These are phyloP conservation scores for Hemitrygon akajei DNA, from an alignment of 2,797 vertebrate genomes.

Conservation along the genomic window DNA sequence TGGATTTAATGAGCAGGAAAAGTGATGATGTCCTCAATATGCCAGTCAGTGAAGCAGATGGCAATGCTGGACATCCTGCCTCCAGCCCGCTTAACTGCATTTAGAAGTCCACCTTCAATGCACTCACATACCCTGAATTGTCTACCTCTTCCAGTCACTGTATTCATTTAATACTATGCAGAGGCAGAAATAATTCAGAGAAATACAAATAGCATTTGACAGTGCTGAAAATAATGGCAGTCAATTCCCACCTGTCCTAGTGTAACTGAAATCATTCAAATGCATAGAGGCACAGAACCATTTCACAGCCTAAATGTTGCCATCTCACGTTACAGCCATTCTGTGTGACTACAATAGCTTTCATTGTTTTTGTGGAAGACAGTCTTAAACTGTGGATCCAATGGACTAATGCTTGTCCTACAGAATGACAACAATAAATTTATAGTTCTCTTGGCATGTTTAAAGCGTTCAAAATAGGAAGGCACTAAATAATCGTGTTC, in stretches of 20 bases:
- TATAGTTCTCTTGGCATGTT: not conserved
- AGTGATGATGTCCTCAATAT: not conserved
- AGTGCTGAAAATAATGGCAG: not conserved
- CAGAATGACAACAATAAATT: not conserved
- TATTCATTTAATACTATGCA: not conserved
- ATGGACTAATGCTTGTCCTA: not conserved
- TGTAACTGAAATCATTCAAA: slow-evolving; percentile 19
- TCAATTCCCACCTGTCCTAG: not conserved
- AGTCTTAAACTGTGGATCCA: not conserved
- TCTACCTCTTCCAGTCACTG: not conserved
- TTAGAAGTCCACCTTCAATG: not conserved
- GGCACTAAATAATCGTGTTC: not conserved
- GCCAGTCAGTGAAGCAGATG: not conserved
- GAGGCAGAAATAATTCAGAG: not conserved
- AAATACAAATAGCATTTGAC: not conserved
- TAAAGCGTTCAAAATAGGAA: not conserved
- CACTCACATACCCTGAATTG: not conserved
- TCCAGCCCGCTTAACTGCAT: not conserved
- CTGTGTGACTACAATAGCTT: not conserved
- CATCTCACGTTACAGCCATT: slow-evolving; percentile 1
- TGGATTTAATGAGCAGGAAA: not conserved
- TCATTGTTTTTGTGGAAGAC: not conserved
- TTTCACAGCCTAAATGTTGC: slow-evolving; percentile 12
- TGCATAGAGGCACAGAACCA: not conserved
- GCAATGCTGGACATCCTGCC: too few relatives aligned